phyloP scores from a whole-genome alignment of 2,888 invertebrate species.

The Aphidius colemani region DNA sequence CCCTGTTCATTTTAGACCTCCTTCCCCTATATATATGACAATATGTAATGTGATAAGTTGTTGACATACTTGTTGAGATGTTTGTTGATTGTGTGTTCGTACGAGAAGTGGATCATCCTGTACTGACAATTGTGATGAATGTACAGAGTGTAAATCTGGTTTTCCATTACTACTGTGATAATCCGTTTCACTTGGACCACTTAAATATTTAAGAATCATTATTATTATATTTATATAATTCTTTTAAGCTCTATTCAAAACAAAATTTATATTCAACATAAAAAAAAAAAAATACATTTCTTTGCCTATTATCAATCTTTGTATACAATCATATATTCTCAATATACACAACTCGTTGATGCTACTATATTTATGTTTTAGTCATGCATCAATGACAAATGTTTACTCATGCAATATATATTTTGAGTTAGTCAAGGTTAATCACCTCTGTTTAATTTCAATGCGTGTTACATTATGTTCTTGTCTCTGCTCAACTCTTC shows the following conservation, averaged over 20 bases:
- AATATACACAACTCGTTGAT: conserved; percentile 10
- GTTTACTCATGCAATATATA: conserved; percentile 11
- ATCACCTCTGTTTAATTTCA: conserved; percentile 70
- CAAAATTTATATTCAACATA: neutral
- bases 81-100: conserved; percentile 71
- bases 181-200: conserved; percentile 62
- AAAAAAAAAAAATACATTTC: neutral
- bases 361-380: conserved; percentile 10
- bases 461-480: conserved; percentile 72
- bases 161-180: conserved; percentile 69
- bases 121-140: conserved; percentile 63
- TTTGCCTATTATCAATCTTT: conserved; percentile 5
- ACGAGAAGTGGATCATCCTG: conserved; percentile 64
- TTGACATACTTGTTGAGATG: conserved; percentile 65
- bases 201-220: conserved; percentile 36
- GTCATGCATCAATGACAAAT: conserved; percentile 17
- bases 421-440: conserved; percentile 37
- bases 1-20: too few species aligned
- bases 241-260: neutral
- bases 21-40: neutral
- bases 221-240: too few species aligned
- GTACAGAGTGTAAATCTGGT: conserved; percentile 68
- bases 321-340: conserved; percentile 2
- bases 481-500: conserved; percentile 71
- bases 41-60: neutral